Evolutionary conservation across 2,797 vertebrate species (phyloP).

Genomic region (Leptoclinus maculatus): DNA sequence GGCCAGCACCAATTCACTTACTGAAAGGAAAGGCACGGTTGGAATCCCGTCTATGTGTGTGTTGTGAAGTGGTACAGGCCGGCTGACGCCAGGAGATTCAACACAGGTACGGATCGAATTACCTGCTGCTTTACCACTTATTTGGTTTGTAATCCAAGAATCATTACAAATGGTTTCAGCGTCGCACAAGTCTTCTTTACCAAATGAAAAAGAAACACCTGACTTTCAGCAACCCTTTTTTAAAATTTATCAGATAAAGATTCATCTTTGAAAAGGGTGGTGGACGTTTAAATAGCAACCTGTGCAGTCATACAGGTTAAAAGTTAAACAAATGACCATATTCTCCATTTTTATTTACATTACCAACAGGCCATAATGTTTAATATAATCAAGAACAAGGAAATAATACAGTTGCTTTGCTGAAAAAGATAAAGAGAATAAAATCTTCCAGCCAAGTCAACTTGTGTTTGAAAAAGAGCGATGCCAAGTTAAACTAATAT

Average conservation of each 20-base stretch:
- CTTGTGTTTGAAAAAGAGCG: neutral
- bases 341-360: neutral
- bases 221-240: neutral
- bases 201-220: neutral
- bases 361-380: neutral
- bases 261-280: rapidly evolving
- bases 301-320: neutral
- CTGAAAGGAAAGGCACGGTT: slow-evolving; percentile 85
- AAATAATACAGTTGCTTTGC: neutral
- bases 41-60: slow-evolving; percentile 92
- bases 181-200: neutral
- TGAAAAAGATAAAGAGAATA: neutral
- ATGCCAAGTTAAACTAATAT: neutral
- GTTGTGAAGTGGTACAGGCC: slow-evolving; percentile 84
- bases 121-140: slow-evolving; percentile 84
- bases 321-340: neutral
- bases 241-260: neutral
- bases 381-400: neutral
- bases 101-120: slow-evolving; percentile 91
- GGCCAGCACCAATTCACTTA: slow-evolving; percentile 86
- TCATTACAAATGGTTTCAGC: slow-evolving; percentile 73
- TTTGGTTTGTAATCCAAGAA: slow-evolving; percentile 90
- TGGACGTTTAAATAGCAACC: neutral
- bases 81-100: slow-evolving; percentile 89
- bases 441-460: neutral